Evolutionary conservation across 2,888 invertebrate genomes (phyloP), one percentile per base, ranked within the genome.

Genomic region (Tricholauxania praeusta): DNA sequence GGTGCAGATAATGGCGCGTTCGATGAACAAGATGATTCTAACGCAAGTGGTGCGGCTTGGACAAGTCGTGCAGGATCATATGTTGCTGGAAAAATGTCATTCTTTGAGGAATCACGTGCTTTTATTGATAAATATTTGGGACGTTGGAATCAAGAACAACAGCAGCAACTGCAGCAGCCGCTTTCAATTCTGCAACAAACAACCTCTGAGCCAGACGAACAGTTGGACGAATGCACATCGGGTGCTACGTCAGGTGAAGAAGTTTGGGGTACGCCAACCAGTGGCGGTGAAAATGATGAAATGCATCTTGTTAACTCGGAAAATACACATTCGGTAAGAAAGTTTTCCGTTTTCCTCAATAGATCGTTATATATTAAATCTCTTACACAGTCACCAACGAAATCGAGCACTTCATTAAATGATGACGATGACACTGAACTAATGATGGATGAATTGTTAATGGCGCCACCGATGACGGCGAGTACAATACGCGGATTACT

Each of bases 241-340:
- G 95, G 94, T 0, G 95, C 93, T 0, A 93, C 92, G 0, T 95
- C 94, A 4, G 95, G 94, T 0, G 95, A 95, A 85, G 95, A 96
- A 81, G 93, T 95, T 32, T 96, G 95, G 95, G 95, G 95, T 0
- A 95, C 95, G 0, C 95, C 95, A 5, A 95, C 95, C 0, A 95
- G 95, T 78, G 94, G 94, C 5, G 95, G 94, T 28, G 91, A 94
- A 53, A 91, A 94, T 78, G 94, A 94, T 79, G 94, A 94, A 77
- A 92, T 94, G 81, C 88, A 88, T 72, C 82, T 89, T 28, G 89
- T 92, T 12, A 92, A 91, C 83, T 92, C 91, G 49, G 93, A 93
- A 82, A 91, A 92, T 76, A 91, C 91, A 0, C 87, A 91, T 78
- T 91, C 91, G 87, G 92, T 92, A 87, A 89, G 89, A 59, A 8